Evolutionary conservation across 2,797 vertebrate genomes (phyloP), one percentile per base, ranked within the genome.

Genomic region (Emydoidea blandingii): DNA sequence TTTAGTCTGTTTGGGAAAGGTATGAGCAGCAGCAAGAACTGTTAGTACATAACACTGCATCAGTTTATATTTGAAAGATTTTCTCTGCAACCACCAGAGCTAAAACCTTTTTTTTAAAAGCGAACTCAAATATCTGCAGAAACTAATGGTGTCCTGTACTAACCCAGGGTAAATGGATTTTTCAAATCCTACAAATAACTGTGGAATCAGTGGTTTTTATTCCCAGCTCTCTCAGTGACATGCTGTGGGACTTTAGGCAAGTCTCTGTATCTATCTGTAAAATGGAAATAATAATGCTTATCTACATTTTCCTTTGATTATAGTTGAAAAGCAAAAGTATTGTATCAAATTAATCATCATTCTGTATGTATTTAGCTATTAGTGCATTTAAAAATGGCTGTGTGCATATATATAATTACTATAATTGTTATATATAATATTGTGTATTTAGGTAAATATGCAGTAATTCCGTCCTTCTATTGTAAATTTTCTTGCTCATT

Each of bases 1-100:
- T 87, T 87, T 79, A 94, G 82, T 14, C 76, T 93, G 37, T 56
- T 50, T 50, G 49, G n/a, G 62, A 87, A 78, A 93, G 86, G 31
- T 1, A 62, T 0, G 0, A 91, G 74, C 54, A 92, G 90, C n/a
- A 78, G 19, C 54, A 41, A 74, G 41, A 34, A 41, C 74, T 5
- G 15, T n/a, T 65, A 19, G 62, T 65, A 65, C 4, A 65, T n/a
- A 65, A 65, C 34, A n/a, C 16, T 65, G 27, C 6, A 18, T 2
- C 27, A 47, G 49, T 18, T 87, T 85, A 41, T 0, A 0, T 81
- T 21, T 57, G 82, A 57, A 4, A 89, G 2, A 12, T 12, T 93
- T 37, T 85, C 79, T 68, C 41, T 74, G 68, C 41, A 44, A 14
- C 68, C 11, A 23, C 21, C 14, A 14, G 68, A 74, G 37, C 68